Conservation (phyloP, 2,797 vertebrate species). For the Malacoctenus gilli region DNA sequence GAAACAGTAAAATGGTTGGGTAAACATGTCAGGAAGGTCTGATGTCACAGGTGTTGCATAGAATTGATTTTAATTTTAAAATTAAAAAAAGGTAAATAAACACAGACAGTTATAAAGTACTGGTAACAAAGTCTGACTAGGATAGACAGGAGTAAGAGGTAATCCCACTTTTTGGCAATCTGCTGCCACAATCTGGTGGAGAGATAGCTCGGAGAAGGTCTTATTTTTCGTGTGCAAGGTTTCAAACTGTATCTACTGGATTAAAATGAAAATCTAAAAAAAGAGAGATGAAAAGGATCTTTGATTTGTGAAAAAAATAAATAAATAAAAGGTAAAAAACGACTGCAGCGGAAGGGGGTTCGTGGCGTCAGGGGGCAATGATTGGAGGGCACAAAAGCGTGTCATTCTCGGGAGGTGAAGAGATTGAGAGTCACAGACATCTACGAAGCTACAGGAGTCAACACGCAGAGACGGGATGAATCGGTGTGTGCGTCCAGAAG, state of each 20-base stretch:
- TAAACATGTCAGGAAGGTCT: slow-evolving; percentile 58
- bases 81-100: slow-evolving; percentile 63
- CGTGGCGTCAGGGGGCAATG: too few relatives aligned
- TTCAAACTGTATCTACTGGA: slow-evolving; percentile 16
- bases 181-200: slow-evolving; percentile 30
- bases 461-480: slow-evolving; percentile 18
- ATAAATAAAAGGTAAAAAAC: slow-evolving; percentile 62
- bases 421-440: slow-evolving; percentile 5
- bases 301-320: slow-evolving; percentile 57
- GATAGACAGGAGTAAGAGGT: slow-evolving; percentile 58
- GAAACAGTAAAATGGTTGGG: slow-evolving; percentile 18
- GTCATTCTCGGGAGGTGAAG: slow-evolving; percentile 60
- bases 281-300: slow-evolving; percentile 5
- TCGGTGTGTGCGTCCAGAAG: not conserved
- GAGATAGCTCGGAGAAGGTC: slow-evolving; percentile 8
- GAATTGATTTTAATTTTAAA: slow-evolving; percentile 69
- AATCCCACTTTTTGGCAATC: slow-evolving; percentile 59
- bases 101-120: slow-evolving; percentile 30
- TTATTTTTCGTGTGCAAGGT: slow-evolving; percentile 26
- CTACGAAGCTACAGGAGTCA: slow-evolving; percentile 26
- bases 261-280: slow-evolving; percentile 26
- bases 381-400: too few relatives aligned
- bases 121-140: slow-evolving; percentile 26
- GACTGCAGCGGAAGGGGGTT: slow-evolving; percentile 29
- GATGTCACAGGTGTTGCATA: slow-evolving; percentile 78